Conservation (phyloP, 2,113 vertebrate species). For the Eudorcas thomsonii region DNA sequence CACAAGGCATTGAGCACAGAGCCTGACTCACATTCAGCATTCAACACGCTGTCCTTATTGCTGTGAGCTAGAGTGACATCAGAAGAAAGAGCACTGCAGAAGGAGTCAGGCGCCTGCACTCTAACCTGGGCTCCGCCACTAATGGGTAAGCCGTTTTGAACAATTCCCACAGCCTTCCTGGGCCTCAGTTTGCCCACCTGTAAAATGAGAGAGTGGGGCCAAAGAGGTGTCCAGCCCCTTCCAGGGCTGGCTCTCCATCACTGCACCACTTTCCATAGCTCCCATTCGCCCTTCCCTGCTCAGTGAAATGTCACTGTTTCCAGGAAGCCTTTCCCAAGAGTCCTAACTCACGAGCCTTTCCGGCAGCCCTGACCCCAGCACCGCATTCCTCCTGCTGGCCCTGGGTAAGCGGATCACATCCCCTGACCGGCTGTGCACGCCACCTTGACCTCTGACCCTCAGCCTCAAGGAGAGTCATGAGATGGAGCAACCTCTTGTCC, state of each 20-base stretch:
- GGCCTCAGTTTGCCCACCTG: not conserved
- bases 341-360: not conserved
- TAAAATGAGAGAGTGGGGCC: not conserved
- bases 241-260: not conserved
- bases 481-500: not conserved
- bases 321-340: not conserved
- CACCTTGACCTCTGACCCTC: not conserved
- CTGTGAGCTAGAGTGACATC: not conserved
- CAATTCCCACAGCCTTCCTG: not conserved
- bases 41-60: not conserved
- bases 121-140: not conserved
- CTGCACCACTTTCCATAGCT: not conserved
- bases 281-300: not conserved
- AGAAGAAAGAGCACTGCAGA: not conserved
- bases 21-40: not conserved
- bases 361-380: accelerated
- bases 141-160: not conserved
- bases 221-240: not conserved
- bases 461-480: not conserved
- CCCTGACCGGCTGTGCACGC: not conserved
- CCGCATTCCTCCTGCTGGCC: accelerated
- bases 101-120: not conserved
- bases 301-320: not conserved
- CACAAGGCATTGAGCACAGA: not conserved
- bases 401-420: accelerated